Percentiles rank a stretch among this genome's conserved stretches.
These are phyloP conservation scores for Epinotia brunnichana DNA, from an alignment of 2,888 invertebrate species.

Conservation along the genomic window DNA sequence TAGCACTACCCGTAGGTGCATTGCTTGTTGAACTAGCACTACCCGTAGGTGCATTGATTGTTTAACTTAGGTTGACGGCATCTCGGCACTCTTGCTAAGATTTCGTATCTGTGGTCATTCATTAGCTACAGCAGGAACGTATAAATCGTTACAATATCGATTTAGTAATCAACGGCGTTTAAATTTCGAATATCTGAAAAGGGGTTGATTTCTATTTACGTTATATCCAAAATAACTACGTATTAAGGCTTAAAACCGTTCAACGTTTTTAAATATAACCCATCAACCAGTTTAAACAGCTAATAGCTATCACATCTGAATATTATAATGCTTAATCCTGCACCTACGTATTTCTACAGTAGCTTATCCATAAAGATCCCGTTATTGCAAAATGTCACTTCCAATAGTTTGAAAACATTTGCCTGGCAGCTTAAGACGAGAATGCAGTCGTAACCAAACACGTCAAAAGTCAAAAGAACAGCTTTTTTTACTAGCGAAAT, in stretches of 20 bases:
- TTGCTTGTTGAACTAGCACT: too few species aligned
- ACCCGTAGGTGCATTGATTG: too few species aligned
- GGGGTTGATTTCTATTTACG: too few species aligned
- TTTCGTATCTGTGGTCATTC: too few species aligned
- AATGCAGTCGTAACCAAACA: slow-evolving; percentile 35
- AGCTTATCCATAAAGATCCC: background rate
- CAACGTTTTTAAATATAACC: background rate
- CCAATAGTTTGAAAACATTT: slow-evolving; percentile 1
- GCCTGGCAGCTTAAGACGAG: slow-evolving; percentile 3
- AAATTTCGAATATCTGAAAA: background rate
- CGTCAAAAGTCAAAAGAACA: slow-evolving; percentile 31
- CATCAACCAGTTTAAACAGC: background rate
- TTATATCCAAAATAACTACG: too few species aligned
- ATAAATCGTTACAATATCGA: too few species aligned
- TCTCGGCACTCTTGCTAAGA: too few species aligned
- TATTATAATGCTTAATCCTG: background rate
- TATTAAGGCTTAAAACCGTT: background rate
- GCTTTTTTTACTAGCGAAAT: slow-evolving; percentile 26
- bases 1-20: too few species aligned
- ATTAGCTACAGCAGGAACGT: too few species aligned
- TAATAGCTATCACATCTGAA: background rate
- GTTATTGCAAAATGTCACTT: background rate
- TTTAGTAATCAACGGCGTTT: background rate
- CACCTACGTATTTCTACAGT: background rate
- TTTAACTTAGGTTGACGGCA: too few species aligned